Evolutionary conservation across 2,113 vertebrate species (phyloP), one percentile per base, ranked within the genome.

Genomic region (Chiloscyllium plagiosum): DNA sequence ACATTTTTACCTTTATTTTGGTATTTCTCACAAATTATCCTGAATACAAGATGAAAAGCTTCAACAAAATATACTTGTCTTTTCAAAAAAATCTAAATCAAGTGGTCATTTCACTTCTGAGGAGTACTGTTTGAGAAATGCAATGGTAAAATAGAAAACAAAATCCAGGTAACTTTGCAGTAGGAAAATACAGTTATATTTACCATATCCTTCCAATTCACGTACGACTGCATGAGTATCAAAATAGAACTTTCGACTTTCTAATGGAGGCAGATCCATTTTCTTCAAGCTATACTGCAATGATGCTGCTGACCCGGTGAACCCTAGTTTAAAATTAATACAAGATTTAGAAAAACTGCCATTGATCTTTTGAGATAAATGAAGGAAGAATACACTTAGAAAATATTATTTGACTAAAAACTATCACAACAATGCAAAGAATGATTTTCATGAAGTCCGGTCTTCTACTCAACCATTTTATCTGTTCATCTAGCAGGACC

Each of bases 221-320:
- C 97, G 98, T 12, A 99, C 98, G 87, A 99, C 97, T 0, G 98
- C 98, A 12, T 99, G 99, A 5, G 99, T 99, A 94, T 99, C 99
- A 96, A 99, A 99, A 95, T 98, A 98, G 96, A 98, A 97, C 96
- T 96, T 98, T 96, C 97, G 97, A 26, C 96, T 98, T 76, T 97
- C 98, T 3, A 97, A 80, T 17, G 97, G 97, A 0, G 98, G 96
- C 17, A 98, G 83, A 6, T 96, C 97, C 37, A 96, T 96, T 61
- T 97, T 98, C 90, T 56, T 97, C 47, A 96, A 10, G 19, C 98
- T 97, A 90, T 98, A 97, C 96, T 98, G 98, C 86, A 97, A 66
- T 52, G 95, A 76, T 93, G 86, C 96, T 6, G 96, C 80, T 15
- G 97, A 98, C 4, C 97, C 96, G 80, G 97, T 98, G 10, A 98